Percentiles rank a stretch among this genome's conserved stretches.
These are phyloP conservation scores for Leucoraja erinaceus DNA, from an alignment of 2,113 vertebrate genomes.

Conservation along the genomic window DNA sequence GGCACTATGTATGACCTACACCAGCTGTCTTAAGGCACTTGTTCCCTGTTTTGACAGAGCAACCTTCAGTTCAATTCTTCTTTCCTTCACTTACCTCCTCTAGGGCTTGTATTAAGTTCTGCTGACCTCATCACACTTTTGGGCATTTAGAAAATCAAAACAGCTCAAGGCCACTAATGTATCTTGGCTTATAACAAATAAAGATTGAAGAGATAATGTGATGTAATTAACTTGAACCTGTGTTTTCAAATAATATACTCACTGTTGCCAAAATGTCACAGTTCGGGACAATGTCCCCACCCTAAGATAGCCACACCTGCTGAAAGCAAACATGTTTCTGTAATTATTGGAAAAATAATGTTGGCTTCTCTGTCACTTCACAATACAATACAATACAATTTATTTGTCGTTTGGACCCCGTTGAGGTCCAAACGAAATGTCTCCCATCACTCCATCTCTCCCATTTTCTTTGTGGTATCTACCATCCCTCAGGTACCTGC, in stretches of 20 bases:
- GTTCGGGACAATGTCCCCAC: background rate
- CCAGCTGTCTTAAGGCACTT: background rate
- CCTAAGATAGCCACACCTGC: background rate
- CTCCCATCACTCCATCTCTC: no score
- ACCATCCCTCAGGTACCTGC: background rate
- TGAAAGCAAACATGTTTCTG: background rate
- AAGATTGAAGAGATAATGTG: background rate
- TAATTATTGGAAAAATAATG: background rate
- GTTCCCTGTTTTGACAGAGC: background rate
- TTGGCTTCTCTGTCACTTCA: background rate
- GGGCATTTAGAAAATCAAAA: background rate
- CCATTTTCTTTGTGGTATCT: background rate
- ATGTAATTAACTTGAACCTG: slow-evolving; percentile 25
- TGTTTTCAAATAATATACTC: background rate
- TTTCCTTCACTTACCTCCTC: background rate
- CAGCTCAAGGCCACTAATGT: background rate
- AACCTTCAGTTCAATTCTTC: background rate
- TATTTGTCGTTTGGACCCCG: no score
- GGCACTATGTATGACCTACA: background rate
- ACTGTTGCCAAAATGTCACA: background rate
- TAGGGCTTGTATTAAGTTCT: slow-evolving; percentile 11
- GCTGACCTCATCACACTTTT: background rate
- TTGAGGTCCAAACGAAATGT: no score
- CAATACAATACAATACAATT: no score
- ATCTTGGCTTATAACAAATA: background rate